phyloP scores from a whole-genome alignment of 2,797 vertebrate species.

The Miichthys miiuy region DNA sequence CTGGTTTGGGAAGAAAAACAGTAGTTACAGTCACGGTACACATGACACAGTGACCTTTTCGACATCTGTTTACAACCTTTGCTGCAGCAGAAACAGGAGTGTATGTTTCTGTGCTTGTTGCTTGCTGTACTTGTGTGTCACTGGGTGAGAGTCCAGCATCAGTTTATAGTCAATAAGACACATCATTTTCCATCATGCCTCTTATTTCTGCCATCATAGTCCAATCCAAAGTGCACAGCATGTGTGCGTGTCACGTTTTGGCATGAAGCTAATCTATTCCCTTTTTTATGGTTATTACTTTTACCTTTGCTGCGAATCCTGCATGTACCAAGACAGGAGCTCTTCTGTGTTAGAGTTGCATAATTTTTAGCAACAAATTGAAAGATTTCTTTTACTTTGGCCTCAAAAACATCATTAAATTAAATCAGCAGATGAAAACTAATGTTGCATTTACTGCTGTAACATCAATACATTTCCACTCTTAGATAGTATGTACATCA shows the following conservation, averaged over 20 bases:
- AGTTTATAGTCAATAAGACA: conserved; percentile 51
- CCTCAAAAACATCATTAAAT: not conserved
- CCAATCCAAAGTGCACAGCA: conserved; percentile 30
- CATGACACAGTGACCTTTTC: conserved; percentile 43
- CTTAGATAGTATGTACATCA: not conserved
- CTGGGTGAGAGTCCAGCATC: conserved; percentile 44
- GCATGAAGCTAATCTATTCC: conserved; percentile 5
- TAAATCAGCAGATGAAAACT: not conserved
- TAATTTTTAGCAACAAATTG: not conserved
- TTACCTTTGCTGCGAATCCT: not conserved
- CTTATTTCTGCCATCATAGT: conserved; percentile 31
- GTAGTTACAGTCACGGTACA: conserved; percentile 56
- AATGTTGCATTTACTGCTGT: not conserved
- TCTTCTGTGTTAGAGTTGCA: not conserved
- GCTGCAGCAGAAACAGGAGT: conserved; percentile 14
- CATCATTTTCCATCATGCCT: conserved; percentile 35
- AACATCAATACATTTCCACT: not conserved
- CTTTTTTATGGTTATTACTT: not conserved
- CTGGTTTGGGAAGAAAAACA: conserved; percentile 52
- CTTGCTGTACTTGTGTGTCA: not conserved
- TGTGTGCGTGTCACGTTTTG: conserved; percentile 26
- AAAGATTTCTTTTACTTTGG: not conserved
- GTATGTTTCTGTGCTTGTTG: conserved; percentile 1
- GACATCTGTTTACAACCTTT: conserved; percentile 33
- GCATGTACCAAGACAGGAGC: not conserved